Base-by-base conservation (phyloP, 2,797 vertebrate species). In the Chelon labrosus region DNA sequence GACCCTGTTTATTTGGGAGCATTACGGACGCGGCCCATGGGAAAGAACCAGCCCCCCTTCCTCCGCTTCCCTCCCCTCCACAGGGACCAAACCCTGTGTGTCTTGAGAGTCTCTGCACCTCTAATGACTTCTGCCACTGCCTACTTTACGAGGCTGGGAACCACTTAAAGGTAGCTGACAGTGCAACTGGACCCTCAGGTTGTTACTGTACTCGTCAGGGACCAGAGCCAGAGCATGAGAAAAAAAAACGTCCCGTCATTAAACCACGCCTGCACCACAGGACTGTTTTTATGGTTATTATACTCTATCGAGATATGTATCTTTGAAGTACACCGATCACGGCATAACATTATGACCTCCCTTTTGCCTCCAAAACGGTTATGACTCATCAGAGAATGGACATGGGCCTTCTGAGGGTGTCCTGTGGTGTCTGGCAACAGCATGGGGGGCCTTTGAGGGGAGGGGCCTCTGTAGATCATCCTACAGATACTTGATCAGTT, bases 1-100 rank as follows among this genome's bases (percentile, higher is more conserved):
- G 85, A 89, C 85, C 82, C 85, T 90, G 89, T 91, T 89, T 90
- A 92, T 93, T 93, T 92, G 87, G 84, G 80, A 89, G 84, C 60
- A 69, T 77, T 89, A 85, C 35, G 68, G 87, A 91, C 86, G 60
- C 73, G 83, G 80, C 88, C 86, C 93, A 90, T 94, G 93, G 91
- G 93, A 95, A 94, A 88, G 65, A 89, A 73, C 63, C 69, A 50
- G 69, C 69, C 80, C 70, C 79, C 85, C 73, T 59, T 65, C 76
- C 68, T 70, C 81, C 37, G 14, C 2, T 5, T 27, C 27, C 27
- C 27, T 3, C 27, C 27, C 27, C 27, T 27, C 27, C 27, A 27
- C 27, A 27, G 27, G 27, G 27, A 27, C 27, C 27, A 27, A 27
- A 27, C 27, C 27, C 27, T 27, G 54, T 50, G 69, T 59, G 31